Evolutionary conservation across 2,113 vertebrate genomes (phyloP), one percentile per base, ranked within the genome.

Genomic region (Scytalopus superciliaris): DNA sequence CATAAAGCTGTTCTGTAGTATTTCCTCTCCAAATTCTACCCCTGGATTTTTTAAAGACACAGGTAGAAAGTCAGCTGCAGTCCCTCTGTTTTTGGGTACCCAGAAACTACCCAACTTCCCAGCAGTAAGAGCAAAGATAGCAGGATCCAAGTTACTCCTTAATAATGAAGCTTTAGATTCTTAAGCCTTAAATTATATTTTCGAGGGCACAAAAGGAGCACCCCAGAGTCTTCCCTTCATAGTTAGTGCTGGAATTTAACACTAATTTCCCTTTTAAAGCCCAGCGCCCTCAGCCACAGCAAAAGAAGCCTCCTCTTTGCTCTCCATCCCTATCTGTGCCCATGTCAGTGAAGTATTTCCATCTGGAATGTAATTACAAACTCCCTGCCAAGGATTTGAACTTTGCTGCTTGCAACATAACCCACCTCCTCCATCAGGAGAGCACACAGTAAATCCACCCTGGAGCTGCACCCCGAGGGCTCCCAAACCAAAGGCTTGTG

Each of bases 371-470:
- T 53, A 85, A 91, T 88, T 84, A 67, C 42, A 40, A 63, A 67
- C 90, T 90, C 85, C 55, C 55, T 77, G 86, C 92, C 95, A 95
- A 88, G 85, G 78, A 85, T 27, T 37, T 42, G 84, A 93, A 93
- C 73, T 91, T 85, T 60, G 90, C 84, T 76, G 67, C 93, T 88
- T 95, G 95, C 91, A 92, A 91, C 85, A 68, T 6, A 90, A 94
- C 17, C 76, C 83, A 69, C 21, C 93, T 91, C 82, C 87, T 66
- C 72, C 93, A 64, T 45, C 39, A 63, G 14, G 47, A 50, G 7
- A 72, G 56, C 35, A 7, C 8, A 1, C 31, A 47, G 53, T 18
- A 76, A 60, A 89, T 55, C 80, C 81, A 24, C 4, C 39, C 80
- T 1, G 33, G 18, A 88, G 79, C 62, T 64, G 52, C 57, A 60